These are phyloP conservation scores for Ariopsis seemanni DNA, from an alignment of 2,113 vertebrate species.

Conservation along the genomic window DNA sequence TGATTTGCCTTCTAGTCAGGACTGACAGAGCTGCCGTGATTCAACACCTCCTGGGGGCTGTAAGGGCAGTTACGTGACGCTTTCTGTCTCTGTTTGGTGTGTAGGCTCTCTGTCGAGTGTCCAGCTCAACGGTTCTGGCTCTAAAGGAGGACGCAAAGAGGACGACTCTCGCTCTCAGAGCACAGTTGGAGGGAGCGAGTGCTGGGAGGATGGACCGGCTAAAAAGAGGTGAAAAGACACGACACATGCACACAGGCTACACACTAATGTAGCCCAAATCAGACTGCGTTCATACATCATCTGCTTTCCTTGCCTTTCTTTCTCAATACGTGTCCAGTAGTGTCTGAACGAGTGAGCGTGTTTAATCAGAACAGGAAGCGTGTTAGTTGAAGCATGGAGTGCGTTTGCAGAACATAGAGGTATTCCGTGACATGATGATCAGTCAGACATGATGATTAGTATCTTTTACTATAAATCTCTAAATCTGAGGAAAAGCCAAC, in stretches of 20 bases:
- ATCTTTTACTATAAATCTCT: background rate
- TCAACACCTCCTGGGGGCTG: background rate
- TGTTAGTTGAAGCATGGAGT: background rate
- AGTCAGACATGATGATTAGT: background rate
- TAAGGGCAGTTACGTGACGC: background rate
- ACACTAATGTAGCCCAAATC: background rate
- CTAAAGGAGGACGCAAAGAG: slow-evolving; percentile 88
- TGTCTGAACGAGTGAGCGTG: background rate
- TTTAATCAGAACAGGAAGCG: background rate
- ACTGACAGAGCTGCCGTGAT: background rate
- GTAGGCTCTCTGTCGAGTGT: slow-evolving; percentile 88
- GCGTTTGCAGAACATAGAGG: background rate
- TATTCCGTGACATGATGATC: background rate
- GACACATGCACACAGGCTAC: background rate
- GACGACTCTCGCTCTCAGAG: slow-evolving; percentile 86
- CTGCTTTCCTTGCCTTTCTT: background rate
- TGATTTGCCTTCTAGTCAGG: no score
- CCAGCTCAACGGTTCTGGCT: slow-evolving; percentile 87
- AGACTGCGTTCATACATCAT: no score
- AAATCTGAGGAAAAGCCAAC: background rate
- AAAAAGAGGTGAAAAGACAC: slow-evolving; percentile 87
- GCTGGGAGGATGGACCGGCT: slow-evolving; percentile 88
- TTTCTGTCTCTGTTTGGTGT: slow-evolving; percentile 30
- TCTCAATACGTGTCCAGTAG: background rate
- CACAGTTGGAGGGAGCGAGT: slow-evolving; percentile 86